A percentile compares a stretch with the other conserved stretches of the same genome.
Evolutionary conservation across 2,797 vertebrate genomes (phyloP).

Genomic region (Aselliscus stoliczkanus): DNA sequence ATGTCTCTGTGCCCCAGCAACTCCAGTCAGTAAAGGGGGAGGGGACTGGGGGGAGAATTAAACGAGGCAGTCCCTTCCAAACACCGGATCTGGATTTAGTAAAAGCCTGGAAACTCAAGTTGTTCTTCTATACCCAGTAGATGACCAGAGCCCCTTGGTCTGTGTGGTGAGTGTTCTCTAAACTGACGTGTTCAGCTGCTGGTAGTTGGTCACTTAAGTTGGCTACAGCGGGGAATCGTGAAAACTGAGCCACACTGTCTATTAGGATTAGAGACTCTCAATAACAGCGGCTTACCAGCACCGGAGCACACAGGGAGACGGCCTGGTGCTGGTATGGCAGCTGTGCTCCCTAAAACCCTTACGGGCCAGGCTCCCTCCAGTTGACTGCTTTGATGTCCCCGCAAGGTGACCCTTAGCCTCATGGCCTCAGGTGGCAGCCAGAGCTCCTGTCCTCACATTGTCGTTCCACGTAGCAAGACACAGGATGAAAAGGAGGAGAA

Average conservation of each 20-base stretch:
- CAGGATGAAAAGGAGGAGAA: not conserved
- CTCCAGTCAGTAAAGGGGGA: not conserved
- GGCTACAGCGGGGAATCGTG: not conserved
- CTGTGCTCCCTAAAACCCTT: no score
- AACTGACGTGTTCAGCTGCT: not conserved
- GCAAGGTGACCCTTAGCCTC: not conserved
- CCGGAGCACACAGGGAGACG: no score
- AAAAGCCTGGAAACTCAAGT: not conserved
- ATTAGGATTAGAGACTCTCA: not conserved
- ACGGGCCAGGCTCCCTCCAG: not conserved
- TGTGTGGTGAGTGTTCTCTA: rapidly evolving
- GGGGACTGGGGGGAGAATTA: not conserved
- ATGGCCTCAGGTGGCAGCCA: not conserved
- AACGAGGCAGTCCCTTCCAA: not conserved
- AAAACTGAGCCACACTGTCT: rapidly evolving
- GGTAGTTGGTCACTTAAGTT: not conserved
- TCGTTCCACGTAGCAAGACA: not conserved
- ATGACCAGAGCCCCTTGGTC: not conserved
- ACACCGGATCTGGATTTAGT: not conserved
- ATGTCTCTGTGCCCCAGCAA: not conserved
- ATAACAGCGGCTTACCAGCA: not conserved
- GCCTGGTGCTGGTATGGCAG: not conserved
- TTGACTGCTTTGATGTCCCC: rapidly evolving
- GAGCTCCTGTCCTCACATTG: not conserved
- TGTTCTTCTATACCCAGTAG: no score